Conservation (phyloP, 2,888 invertebrate genomes). For the Chironomus riparius region DNA sequence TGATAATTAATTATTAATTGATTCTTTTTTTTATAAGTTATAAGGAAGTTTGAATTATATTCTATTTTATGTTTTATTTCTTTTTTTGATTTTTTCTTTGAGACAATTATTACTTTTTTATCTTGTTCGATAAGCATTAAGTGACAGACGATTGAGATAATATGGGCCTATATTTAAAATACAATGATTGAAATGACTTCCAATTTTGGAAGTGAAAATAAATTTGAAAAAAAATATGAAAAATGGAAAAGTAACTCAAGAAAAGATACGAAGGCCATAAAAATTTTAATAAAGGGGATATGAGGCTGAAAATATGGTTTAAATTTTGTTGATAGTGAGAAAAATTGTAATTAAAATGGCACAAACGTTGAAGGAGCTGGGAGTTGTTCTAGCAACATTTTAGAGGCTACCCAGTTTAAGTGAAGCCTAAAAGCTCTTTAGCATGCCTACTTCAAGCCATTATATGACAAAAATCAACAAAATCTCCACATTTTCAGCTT, state of each 20-base stretch:
- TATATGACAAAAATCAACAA: too few relatives aligned
- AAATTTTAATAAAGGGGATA: background rate
- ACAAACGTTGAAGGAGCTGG: too few relatives aligned
- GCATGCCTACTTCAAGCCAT: too few relatives aligned
- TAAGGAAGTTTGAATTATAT: background rate
- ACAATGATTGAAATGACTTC: background rate
- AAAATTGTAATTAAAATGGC: too few relatives aligned
- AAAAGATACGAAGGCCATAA: background rate
- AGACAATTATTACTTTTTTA: background rate
- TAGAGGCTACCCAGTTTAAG: too few relatives aligned
- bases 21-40: background rate
- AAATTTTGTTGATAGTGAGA: too few relatives aligned
- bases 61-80: background rate
- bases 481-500: too few relatives aligned
- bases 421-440: too few relatives aligned
- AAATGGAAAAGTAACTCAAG: background rate
- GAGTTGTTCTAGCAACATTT: too few relatives aligned
- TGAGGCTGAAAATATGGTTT: too few relatives aligned
- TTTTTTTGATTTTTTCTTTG: background rate
- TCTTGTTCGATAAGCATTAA: background rate
- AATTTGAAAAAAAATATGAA: background rate
- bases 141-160: background rate
- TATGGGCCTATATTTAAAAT: background rate
- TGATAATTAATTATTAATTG: background rate
- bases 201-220: background rate